Evolutionary conservation across 2,113 vertebrate genomes (phyloP), one percentile per base, ranked within the genome.

Genomic region (Carlito syrichta): DNA sequence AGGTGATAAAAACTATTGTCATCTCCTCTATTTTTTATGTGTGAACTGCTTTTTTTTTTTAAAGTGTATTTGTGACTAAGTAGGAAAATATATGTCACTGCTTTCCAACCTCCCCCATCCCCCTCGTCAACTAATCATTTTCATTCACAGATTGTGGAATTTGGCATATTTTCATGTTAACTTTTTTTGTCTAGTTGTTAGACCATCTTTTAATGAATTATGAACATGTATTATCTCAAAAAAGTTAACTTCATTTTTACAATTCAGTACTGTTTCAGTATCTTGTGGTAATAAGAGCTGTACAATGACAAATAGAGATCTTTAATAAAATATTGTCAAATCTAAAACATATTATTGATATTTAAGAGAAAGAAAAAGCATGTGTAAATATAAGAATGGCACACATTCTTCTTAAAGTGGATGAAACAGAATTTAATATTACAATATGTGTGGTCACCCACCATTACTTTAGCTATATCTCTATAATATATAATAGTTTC

Each of bases 241-340:
- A 79, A 88, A 86, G 97, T 76, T 92, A 98, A 69, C 66, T 92
- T 84, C 74, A 95, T 97, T 98, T 98, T 95, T 97, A 94, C 48
- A 71, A 38, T 94, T 97, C 50, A 96, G 96, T 66, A 92, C 19
- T 86, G 27, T 78, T 92, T 52, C 96, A 84, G 43, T 4, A 27
- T 89, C 81, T 94, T 95, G 32, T 87, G 12, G 63, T 62, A 48
- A 45, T 6, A 86, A 92, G 23, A 91, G 69, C 23, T 66, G 87
- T 71, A 32, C 1, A 16, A 43, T 66, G 6, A 43, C 71, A 84
- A 90, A 52, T 60, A 68, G 32, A 85, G 32, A 54, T 85, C 17
- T 83, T 87, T 48, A 52, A 50, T 93, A 87, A 93, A 56, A 86
- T 79, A 38, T 56, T 54, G 30, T 56, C 45, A 83, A 50, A 38